Evolutionary conservation across 2,888 invertebrate genomes (phyloP).

Genomic region (Nemotelus nigrinus): DNA sequence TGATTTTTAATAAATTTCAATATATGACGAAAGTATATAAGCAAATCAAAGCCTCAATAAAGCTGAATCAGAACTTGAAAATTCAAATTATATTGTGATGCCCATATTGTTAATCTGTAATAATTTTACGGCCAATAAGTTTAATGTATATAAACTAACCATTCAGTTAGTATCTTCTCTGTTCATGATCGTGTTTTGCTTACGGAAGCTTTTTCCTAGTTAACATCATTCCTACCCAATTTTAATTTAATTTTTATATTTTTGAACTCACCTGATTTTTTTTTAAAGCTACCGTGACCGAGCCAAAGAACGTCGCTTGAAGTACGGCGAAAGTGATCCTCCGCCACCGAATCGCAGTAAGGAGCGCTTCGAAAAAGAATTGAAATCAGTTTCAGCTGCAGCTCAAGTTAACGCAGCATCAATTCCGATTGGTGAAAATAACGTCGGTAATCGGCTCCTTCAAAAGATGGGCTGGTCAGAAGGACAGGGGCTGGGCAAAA

Average conservation of each 20-base stretch:
- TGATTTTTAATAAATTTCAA: background rate
- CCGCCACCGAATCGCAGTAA: constrained; percentile 78
- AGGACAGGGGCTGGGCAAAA: constrained; percentile 93
- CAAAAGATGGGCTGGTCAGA: constrained; percentile 99
- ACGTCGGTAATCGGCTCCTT: constrained; percentile 92
- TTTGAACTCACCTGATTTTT: background rate
- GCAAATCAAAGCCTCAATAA: too few relatives aligned
- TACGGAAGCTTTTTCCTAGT: too few relatives aligned
- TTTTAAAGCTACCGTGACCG: constrained; percentile 82
- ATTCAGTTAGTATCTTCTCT: background rate
- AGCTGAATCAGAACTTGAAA: too few relatives aligned
- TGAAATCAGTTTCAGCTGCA: constrained; percentile 61
- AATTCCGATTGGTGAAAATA: constrained; percentile 78
- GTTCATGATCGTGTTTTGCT: too few relatives aligned
- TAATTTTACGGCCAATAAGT: too few relatives aligned
- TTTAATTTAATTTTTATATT: too few relatives aligned
- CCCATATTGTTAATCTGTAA: too few relatives aligned
- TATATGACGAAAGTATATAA: background rate
- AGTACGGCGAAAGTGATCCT: constrained; percentile 89
- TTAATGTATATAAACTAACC: background rate
- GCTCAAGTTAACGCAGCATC: constrained; percentile 62
- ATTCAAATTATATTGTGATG: too few relatives aligned
- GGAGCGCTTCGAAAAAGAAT: constrained; percentile 74
- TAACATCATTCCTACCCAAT: too few relatives aligned
- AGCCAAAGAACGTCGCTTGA: constrained; percentile 93